Base-by-base conservation (phyloP, 2,797 vertebrate genomes). In the Hyperoplus lanceolatus region DNA sequence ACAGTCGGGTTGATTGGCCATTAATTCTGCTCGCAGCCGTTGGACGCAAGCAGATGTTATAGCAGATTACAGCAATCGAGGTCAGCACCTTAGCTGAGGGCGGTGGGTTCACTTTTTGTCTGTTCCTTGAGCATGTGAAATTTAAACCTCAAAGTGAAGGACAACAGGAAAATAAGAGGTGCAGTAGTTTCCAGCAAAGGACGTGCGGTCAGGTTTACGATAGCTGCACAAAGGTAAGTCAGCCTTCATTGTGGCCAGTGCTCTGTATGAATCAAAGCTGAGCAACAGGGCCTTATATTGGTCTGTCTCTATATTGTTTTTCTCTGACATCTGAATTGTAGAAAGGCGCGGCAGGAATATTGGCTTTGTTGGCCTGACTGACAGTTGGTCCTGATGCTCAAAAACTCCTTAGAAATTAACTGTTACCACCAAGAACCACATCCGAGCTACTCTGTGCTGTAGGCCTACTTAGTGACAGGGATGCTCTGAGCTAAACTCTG, bases 21-120 rank as follows among this genome's bases (percentile, higher is more conserved):
- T 89, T 89, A 86, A 79, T 83, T 80, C 64, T 18, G 65, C 56
- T 71, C 12, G 29, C 21, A 60, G 51, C 54, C 36, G 53, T 45
- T 9, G 49, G 66, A 76, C 29, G 1, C 15, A n/a, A 70, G 68
- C 54, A 76, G 72, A 84, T 81, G 59, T 70, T 75, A 67, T 16
- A 56, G 49, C 38, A 82, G 81, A 84, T 84, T 80, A 73, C 50
- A 70, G 21, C 70, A 75, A 51, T 53, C 5, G 1, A 66, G 77
- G 58, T 54, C 62, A 59, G 57, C 56, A 43, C 18, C 51, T 60
- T 42, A 75, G 65, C 21, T 14, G 18, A 72, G 59, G 65, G 7
- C 29, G 58, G 16, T 45, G 78, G 55, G 42, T 66, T 58, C n/a
- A 43, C n/a, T 41, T 29, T 61, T 53, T 63, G 72, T 80, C 64